phyloP scores from a whole-genome alignment of 2,888 invertebrate species.

The Dolomedes plantarius region DNA sequence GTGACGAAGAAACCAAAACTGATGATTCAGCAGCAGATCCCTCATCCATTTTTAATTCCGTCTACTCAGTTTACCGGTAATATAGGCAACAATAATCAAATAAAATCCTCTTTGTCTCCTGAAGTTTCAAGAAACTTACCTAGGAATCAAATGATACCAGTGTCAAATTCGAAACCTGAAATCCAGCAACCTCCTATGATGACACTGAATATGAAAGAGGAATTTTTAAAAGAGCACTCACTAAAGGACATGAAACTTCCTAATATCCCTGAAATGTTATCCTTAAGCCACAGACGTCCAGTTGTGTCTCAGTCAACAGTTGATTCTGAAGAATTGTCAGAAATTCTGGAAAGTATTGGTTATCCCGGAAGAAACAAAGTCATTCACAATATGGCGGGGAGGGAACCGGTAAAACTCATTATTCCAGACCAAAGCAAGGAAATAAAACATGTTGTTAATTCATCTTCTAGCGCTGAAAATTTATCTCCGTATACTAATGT shows the following conservation, averaged over 20 bases:
- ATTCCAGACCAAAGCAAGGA: not conserved
- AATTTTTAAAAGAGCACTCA: not conserved
- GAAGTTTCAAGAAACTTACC: not conserved
- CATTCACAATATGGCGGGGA: not conserved
- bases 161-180: not conserved
- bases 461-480: too few relatives aligned
- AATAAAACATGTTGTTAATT: too few relatives aligned
- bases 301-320: not conserved
- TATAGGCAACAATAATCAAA: too few relatives aligned
- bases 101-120: too few relatives aligned
- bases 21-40: not conserved
- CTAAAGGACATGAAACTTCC: not conserved
- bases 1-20: not conserved
- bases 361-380: not conserved
- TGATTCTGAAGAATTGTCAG: not conserved
- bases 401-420: not conserved
- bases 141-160: not conserved
- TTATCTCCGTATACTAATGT: too few relatives aligned
- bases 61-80: not conserved
- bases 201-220: not conserved
- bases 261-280: not conserved
- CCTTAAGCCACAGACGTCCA: not conserved
- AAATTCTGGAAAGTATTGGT: not conserved
- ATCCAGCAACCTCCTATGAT: not conserved
- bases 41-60: not conserved